Evolutionary conservation across 2,113 vertebrate species (phyloP), one percentile per base, ranked within the genome.

Genomic region (Cynopterus brachyotis): DNA sequence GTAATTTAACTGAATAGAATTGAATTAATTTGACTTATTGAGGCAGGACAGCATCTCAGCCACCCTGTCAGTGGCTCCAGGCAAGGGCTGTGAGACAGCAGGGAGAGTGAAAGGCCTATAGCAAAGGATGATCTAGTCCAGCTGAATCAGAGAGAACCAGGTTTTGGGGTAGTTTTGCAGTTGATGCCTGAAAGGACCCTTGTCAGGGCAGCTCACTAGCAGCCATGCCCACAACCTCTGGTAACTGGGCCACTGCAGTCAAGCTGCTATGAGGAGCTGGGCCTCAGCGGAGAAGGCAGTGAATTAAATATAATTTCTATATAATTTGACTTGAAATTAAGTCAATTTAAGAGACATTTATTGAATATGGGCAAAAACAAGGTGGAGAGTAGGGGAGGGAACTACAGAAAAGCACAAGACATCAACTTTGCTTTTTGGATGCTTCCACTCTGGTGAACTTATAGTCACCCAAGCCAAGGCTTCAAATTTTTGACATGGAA

Each of bases 241-340:
- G 15, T 47, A 94, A 76, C 62, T 0, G 0, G 19, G 5, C 19
- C 42, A 1, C 4, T 66, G 35, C 19, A 40, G 47, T 26, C 26
- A 42, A 2, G 32, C 32, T 89, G n/a, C 47, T 73, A 5, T 67
- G 70, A 4, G 70, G 2, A 2, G 40, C 66, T 13, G 4, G 5
- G 60, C 3, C 57, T 0, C 47, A 76, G n/a, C 40, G 93, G 75
- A 70, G 62, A 85, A 89, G 55, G 32, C 37, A 37, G 55, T 81
- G 50, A 28, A 84, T 76, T 85, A 89, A 53, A 64, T 79, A 30
- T 79, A 93, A 92, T 94, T 89, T 30, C 87, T 66, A 12, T 83
- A 67, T 88, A 79, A 91, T 93, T 96, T 85, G 79, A 86, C 66
- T 88, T 79, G 26, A 91, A 90, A 78, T 87, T 57, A 78, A 94